Evolutionary conservation across 1,140 invertebrate species (phyloP), one percentile per base, ranked within the genome.

Genomic region (Ceratina japonica): DNA sequence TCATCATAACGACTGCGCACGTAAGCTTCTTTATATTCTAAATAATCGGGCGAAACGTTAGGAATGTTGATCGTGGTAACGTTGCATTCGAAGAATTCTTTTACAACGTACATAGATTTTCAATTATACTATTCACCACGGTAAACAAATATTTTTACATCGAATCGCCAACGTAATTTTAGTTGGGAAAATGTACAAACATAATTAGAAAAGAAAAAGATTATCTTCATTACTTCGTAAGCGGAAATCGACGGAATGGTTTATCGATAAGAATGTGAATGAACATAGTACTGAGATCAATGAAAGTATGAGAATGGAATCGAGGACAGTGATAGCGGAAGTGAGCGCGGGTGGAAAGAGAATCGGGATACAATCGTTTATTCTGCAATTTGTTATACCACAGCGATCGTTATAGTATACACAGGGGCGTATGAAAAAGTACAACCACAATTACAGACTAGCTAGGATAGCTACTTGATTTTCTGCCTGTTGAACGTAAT

Each of bases 351-450:
- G 59, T 58, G 66, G 75, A 75, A n/a, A 85, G 84, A 78, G 71
- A 83, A 65, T 85, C 79, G 82, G 83, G 75, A 84, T 85, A 85
- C 83, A 85, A 73, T 85, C 80, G 87, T 89, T 90, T 89, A 90
- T 89, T 89, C 87, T 89, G 87, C 87, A 81, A 88, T 81, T 88
- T 84, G 71, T 88, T 82, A 87, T 89, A 87, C 87, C 87, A 87
- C 87, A 89, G 77, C 83, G 87, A 89, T 87, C 79, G 78, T 89
- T 89, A 81, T 85, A 89, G 71, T 89, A 87, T 82, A 89, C 88
- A 88, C 85, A 86, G 65, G 73, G 82, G 85, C 81, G 80, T 90
- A 89, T 90, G 86, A 85, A 88, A 89, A 89, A 82, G 85, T 87
- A 88, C 89, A 90, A 85, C 88, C 85, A 85, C 83, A 64, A 85